A percentile compares a stretch with the other conserved stretches of the same genome.
Evolutionary conservation across 2,888 invertebrate species (phyloP).

Genomic region (Leptopterna dolabrata): DNA sequence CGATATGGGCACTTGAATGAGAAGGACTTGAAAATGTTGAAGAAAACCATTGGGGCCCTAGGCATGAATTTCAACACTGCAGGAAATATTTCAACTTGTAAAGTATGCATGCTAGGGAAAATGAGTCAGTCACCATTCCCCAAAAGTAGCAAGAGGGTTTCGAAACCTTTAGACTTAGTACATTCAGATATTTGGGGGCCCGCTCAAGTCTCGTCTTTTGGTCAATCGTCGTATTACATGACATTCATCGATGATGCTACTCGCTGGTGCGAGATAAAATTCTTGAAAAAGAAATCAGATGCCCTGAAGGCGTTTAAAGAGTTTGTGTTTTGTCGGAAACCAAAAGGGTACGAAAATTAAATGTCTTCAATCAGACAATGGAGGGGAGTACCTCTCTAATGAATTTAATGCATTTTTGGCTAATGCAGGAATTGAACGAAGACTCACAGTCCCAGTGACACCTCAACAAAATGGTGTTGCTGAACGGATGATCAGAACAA

Average conservation of each 20-base stretch:
- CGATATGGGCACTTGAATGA: constrained; percentile 42
- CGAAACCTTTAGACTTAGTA: constrained; percentile 60
- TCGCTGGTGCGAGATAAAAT: constrained; percentile 61
- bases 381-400: constrained; percentile 59
- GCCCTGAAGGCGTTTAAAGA: constrained; percentile 59
- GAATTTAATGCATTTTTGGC: constrained; percentile 61
- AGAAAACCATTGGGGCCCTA: background rate
- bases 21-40: constrained; percentile 6
- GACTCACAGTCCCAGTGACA: constrained; percentile 63
- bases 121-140: constrained; percentile 38
- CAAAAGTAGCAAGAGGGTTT: background rate
- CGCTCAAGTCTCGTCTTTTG: constrained; percentile 59
- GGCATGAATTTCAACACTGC: constrained; percentile 1
- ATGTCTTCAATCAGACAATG: constrained; percentile 62
- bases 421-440: constrained; percentile 62
- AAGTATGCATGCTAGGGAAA: constrained; percentile 25
- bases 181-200: constrained; percentile 63
- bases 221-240: constrained; percentile 60
- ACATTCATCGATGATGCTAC: constrained; percentile 63
- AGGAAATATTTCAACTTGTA: constrained; percentile 11
- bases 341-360: constrained; percentile 60
- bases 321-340: constrained; percentile 61
- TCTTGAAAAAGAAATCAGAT: constrained; percentile 62
- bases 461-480: constrained; percentile 39
- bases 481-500: background rate